phyloP scores from a whole-genome alignment of 2,113 vertebrate genomes.

The Lepus timidus region DNA sequence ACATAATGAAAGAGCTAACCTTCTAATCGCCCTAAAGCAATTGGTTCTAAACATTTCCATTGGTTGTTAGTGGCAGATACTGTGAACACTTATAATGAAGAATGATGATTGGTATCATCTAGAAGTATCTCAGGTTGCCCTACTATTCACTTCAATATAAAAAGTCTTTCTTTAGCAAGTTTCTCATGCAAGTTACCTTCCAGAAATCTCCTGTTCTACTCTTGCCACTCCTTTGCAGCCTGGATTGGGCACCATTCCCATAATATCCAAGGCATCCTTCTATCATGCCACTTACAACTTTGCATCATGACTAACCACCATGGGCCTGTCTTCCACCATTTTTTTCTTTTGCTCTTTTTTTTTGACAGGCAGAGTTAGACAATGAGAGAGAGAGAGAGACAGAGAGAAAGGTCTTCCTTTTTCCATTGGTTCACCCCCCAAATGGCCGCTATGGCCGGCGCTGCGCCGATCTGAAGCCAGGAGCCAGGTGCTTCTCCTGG shows the following conservation, averaged over 20 bases:
- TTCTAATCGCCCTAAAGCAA: conserved; percentile 6
- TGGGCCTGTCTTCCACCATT: not conserved
- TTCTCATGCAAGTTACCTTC: conserved; percentile 8
- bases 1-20: conserved; percentile 49
- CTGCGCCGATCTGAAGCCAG: too few species aligned
- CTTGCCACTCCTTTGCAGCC: not conserved
- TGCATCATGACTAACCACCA: not conserved
- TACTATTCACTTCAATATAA: conserved; percentile 20
- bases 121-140: not conserved
- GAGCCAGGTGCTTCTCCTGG: too few species aligned
- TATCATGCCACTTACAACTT: not conserved
- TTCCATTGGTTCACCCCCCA: too few species aligned
- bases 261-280: not conserved
- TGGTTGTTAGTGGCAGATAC: not conserved
- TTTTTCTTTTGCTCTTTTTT: too few species aligned
- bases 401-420: too few species aligned
- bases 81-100: not conserved
- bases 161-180: conserved; percentile 14
- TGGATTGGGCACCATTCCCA: not conserved
- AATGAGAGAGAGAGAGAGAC: too few species aligned
- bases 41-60: conserved; percentile 26
- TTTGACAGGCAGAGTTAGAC: too few species aligned
- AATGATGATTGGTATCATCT: not conserved
- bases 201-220: conserved; percentile 15
- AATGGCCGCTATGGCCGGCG: too few species aligned